phyloP scores from a whole-genome alignment of 2,797 vertebrate genomes.

The Sphenodon punctatus region DNA sequence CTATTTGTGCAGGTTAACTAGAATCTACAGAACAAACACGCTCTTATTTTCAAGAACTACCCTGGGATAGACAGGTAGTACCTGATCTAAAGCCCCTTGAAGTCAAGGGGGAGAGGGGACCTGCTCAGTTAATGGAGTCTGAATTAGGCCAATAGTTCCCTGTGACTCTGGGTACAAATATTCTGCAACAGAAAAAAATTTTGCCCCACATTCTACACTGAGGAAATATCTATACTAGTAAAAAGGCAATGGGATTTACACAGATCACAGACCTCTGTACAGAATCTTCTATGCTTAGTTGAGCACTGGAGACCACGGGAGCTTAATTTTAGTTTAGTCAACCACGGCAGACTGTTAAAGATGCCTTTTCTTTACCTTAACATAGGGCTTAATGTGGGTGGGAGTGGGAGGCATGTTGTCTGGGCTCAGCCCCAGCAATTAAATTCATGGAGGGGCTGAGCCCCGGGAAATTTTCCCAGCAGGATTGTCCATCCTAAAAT shows the following conservation, averaged over 20 bases:
- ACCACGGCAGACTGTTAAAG: no score
- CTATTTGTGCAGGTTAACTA: no score
- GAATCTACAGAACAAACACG: not conserved
- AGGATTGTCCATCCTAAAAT: no score
- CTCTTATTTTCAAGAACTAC: not conserved
- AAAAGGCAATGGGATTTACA: not conserved
- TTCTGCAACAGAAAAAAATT: not conserved
- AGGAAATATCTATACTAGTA: not conserved
- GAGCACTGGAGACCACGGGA: no score
- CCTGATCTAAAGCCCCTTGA: not conserved
- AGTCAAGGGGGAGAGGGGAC: not conserved
- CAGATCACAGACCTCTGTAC: not conserved
- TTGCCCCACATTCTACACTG: not conserved
- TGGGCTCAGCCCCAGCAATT: no score
- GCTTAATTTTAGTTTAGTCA: no score
- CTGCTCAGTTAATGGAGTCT: not conserved
- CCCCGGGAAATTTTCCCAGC: no score
- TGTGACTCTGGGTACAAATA: not conserved
- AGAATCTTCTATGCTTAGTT: not conserved
- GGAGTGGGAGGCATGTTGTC: no score
- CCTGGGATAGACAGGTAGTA: not conserved
- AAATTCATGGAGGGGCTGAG: no score
- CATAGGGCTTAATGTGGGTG: no score
- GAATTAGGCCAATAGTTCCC: not conserved
- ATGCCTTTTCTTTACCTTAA: no score